phyloP scores from a whole-genome alignment of 1,140 invertebrate species.

The Heliconius eleuchia region DNA sequence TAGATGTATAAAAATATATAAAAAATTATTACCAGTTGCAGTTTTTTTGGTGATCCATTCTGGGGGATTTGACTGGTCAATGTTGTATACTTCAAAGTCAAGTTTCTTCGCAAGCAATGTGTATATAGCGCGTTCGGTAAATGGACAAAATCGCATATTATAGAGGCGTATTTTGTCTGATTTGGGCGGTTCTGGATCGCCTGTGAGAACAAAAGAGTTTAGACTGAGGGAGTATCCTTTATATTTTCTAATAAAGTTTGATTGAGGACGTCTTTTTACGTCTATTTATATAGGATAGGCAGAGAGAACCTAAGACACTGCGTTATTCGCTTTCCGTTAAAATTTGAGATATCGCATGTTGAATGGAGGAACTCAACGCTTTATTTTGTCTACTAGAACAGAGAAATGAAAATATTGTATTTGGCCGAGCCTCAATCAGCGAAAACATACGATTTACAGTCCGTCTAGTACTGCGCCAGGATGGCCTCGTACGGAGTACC shows the following conservation, averaged over 20 bases:
- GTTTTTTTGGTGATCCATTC: constrained; percentile 84
- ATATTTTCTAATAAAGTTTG: not conserved
- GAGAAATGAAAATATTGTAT: not conserved
- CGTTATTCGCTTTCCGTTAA: no score
- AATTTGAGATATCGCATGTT: no score
- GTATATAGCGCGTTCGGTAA: constrained; percentile 90
- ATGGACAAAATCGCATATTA: constrained; percentile 95
- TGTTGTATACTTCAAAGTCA: constrained; percentile 90
- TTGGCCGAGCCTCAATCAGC: not conserved
- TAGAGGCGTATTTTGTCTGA: constrained; percentile 89
- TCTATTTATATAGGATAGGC: no score
- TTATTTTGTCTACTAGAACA: not conserved
- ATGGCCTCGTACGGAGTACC: no score
- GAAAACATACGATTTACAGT: no score
- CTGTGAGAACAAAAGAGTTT: constrained; percentile 43
- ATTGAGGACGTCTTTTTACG: not conserved
- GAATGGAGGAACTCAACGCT: not conserved
- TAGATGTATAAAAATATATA: not conserved
- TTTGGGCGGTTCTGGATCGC: constrained; percentile 63
- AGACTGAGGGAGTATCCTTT: not conserved
- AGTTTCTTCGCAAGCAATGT: constrained; percentile 93
- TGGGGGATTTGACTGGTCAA: constrained; percentile 92
- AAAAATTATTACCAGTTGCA: not conserved
- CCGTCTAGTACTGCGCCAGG: no score
- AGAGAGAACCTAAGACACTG: not conserved